These are phyloP conservation scores for Cryptotis parvus DNA, from an alignment of 2,113 vertebrate species.

Conservation along the genomic window DNA sequence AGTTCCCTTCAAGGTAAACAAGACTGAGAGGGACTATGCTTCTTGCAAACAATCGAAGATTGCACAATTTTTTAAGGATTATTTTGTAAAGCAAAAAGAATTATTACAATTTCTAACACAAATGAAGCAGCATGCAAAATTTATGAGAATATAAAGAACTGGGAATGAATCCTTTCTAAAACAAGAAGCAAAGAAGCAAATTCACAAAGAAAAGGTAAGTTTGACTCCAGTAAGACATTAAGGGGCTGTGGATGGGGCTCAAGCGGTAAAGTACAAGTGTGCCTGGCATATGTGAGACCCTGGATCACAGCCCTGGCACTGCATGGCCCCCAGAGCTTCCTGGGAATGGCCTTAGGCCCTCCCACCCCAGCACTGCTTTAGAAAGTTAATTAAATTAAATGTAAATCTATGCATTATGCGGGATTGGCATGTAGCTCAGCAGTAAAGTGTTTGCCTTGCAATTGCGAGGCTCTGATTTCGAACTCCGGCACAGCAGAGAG, in stretches of 20 bases:
- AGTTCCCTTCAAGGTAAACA: slow-evolving; percentile 41
- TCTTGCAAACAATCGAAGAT: slow-evolving; percentile 10
- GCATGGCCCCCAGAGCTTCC: too few species aligned
- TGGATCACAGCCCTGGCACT: too few species aligned
- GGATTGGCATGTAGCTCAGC: not conserved
- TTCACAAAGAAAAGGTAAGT: slow-evolving; percentile 50
- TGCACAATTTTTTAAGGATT: not conserved
- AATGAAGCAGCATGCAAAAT: not conserved
- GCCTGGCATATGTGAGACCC: too few species aligned
- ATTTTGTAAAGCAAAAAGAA: not conserved
- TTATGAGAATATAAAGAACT: slow-evolving; percentile 16
- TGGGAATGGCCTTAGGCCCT: too few species aligned
- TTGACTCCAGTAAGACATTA: not conserved
- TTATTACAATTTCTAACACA: not conserved
- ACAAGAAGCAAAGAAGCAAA: slow-evolving; percentile 19
- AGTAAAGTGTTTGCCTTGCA: not conserved
- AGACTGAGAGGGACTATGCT: slow-evolving; percentile 16
- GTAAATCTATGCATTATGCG: too few species aligned
- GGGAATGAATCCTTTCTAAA: slow-evolving; percentile 14
- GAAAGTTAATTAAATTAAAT: too few species aligned
- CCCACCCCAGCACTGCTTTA: too few species aligned
- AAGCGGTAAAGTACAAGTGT: not conserved
- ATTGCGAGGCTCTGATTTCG: not conserved
- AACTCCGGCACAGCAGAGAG: not conserved
- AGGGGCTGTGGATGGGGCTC: not conserved